phyloP scores from a whole-genome alignment of 2,888 invertebrate genomes.

The Rhopalosiphum nymphaeae region DNA sequence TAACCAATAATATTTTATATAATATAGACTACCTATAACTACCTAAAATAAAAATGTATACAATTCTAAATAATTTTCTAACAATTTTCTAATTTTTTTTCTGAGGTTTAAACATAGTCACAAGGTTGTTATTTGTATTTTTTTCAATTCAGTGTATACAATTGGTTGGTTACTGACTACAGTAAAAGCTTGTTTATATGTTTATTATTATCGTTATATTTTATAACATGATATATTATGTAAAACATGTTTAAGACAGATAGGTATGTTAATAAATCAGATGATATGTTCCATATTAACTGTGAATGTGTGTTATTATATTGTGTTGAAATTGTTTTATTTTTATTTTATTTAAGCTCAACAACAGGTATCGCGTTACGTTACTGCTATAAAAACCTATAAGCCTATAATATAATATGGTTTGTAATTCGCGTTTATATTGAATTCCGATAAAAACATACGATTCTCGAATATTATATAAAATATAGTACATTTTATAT shows the following conservation, averaged over 20 bases:
- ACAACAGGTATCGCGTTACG: constrained; percentile 2
- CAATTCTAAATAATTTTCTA: background rate
- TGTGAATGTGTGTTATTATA: background rate
- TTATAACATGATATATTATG: background rate
- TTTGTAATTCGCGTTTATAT: background rate
- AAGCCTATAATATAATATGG: background rate
- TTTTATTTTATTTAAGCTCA: background rate
- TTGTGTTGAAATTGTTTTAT: background rate
- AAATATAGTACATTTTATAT: background rate
- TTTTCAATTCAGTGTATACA: background rate
- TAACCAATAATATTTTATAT: background rate
- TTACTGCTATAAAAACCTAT: background rate
- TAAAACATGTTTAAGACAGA: background rate
- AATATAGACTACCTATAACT: background rate
- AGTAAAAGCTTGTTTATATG: background rate
- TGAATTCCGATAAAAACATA: background rate
- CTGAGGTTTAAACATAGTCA: background rate
- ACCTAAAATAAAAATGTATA: background rate
- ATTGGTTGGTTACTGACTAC: background rate
- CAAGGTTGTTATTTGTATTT: background rate
- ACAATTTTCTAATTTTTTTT: background rate
- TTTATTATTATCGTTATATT: background rate
- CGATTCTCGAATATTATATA: background rate
- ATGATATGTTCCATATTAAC: background rate
- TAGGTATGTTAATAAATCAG: background rate